A percentile compares a stretch with the other conserved stretches of the same genome.
Conservation (phyloP, 2,113 vertebrate genomes). For the Lutjanus erythropterus region DNA sequence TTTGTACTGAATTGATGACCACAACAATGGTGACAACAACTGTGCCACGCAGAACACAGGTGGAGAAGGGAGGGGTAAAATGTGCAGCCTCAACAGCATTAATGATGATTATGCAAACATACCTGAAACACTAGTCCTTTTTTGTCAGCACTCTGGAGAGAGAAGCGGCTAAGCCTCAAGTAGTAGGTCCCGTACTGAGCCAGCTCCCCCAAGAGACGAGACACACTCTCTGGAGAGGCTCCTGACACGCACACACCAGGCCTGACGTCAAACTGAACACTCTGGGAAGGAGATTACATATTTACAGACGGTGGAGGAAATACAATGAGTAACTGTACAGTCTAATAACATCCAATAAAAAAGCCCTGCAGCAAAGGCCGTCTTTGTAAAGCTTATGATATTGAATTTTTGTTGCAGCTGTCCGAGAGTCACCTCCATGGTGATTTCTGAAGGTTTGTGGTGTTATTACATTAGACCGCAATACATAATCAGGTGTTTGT, state of each 20-base stretch:
- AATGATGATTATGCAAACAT: constrained; percentile 34
- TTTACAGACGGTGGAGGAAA: constrained; percentile 31
- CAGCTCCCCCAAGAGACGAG: constrained; percentile 90
- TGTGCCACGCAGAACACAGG: not conserved
- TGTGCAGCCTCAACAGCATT: constrained; percentile 9
- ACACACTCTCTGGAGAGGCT: constrained; percentile 92
- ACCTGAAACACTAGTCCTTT: constrained; percentile 98
- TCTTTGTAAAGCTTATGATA: constrained; percentile 50
- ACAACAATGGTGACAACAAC: not conserved
- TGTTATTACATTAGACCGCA: constrained; percentile 50
- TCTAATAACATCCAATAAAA: constrained; percentile 69
- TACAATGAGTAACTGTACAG: constrained; percentile 24
- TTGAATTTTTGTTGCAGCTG: constrained; percentile 44
- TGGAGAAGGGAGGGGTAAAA: constrained; percentile 2
- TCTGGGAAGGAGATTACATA: constrained; percentile 77
- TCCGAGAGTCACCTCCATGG: constrained; percentile 55
- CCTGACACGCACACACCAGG: constrained; percentile 93
- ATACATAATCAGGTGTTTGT: constrained; percentile 65
- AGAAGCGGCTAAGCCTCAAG: constrained; percentile 91
- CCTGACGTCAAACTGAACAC: constrained; percentile 90
- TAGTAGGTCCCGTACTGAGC: constrained; percentile 94
- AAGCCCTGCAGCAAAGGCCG: constrained; percentile 27
- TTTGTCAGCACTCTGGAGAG: constrained; percentile 89
- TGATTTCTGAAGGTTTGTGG: constrained; percentile 49
- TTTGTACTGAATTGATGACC: constrained; percentile 8